These are phyloP conservation scores for Folsomia manolachei DNA, from an alignment of 2,888 invertebrate species.

Conservation along the genomic window DNA sequence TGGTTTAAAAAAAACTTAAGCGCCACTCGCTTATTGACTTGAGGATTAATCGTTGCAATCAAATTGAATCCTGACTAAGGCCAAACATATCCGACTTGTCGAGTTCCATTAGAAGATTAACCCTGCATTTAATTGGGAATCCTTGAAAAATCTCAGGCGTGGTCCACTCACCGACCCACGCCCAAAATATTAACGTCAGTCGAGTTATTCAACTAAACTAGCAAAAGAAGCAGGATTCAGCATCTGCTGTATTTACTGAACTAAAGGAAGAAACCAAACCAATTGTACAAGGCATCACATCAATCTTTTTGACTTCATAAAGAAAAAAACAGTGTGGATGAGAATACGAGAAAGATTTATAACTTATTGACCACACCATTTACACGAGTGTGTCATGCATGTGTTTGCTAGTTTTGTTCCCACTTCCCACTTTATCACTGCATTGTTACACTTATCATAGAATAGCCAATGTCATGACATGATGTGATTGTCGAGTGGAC, in stretches of 20 bases:
- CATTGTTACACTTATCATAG: too few relatives aligned
- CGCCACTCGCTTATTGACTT: too few relatives aligned
- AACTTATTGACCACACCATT: background rate
- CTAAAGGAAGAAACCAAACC: background rate
- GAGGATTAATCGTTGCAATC: background rate
- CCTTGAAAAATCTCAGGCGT: constrained; percentile 44
- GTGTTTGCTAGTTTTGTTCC: too few relatives aligned
- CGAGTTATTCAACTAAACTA: background rate
- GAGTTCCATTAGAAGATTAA: background rate
- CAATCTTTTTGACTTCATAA: too few relatives aligned
- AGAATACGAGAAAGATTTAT: background rate
- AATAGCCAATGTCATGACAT: background rate
- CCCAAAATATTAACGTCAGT: background rate
- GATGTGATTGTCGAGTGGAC: background rate
- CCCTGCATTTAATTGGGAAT: constrained; percentile 19
- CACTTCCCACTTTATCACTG: background rate
- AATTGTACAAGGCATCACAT: too few relatives aligned
- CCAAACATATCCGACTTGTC: background rate
- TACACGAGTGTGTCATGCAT: too few relatives aligned
- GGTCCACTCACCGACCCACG: constrained; percentile 20
- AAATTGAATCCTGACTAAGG: background rate
- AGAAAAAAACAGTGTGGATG: constrained; percentile 18
- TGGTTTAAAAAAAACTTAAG: too few relatives aligned
- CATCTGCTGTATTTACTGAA: background rate
- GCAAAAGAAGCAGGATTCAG: too few relatives aligned